Evolutionary conservation across 1,140 invertebrate species (phyloP).

Genomic region (Aphelenchoides fujianensis): DNA sequence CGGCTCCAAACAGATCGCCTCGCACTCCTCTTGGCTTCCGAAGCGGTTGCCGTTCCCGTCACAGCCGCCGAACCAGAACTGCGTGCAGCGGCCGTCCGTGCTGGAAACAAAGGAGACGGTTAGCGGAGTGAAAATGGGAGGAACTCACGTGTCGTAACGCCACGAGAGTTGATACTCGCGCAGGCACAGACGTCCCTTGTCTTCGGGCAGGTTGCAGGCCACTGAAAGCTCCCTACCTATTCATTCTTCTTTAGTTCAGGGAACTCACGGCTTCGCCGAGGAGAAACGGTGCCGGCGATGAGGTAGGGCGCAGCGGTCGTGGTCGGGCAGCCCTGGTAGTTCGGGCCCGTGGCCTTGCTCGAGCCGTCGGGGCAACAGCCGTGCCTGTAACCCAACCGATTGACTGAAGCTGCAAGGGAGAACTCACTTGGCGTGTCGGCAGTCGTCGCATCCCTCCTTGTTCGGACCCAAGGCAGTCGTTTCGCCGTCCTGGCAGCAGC

Average conservation of each 20-base stretch:
- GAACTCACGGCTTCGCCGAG: conserved; percentile 52
- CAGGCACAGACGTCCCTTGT: conserved; percentile 41
- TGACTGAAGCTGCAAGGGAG: too few relatives aligned
- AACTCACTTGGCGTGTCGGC: conserved; percentile 54
- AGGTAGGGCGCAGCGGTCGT: conserved; percentile 54
- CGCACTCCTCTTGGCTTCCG: conserved; percentile 78
- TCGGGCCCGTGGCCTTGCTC: conserved; percentile 62
- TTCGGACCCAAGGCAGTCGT: conserved; percentile 76
- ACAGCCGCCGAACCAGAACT: conserved; percentile 81
- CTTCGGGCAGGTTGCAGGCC: conserved; percentile 43
- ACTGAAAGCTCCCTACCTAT: too few relatives aligned
- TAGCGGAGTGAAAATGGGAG: too few relatives aligned
- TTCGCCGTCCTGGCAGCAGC: conserved; percentile 85
- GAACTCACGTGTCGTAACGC: conserved; percentile 84
- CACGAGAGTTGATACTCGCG: conserved; percentile 72
- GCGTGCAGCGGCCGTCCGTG: conserved; percentile 72
- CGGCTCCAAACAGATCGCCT: conserved; percentile 79
- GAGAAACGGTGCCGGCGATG: conserved; percentile 58
- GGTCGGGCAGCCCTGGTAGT: conserved; percentile 60
- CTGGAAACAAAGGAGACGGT: too few relatives aligned
- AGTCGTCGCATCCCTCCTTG: conserved; percentile 72
- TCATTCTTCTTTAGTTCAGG: too few relatives aligned
- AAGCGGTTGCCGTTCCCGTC: conserved; percentile 80
- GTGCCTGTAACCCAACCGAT: conserved; percentile 52
- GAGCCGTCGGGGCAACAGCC: conserved; percentile 64